These are phyloP conservation scores for Glossosoma conforme DNA, from an alignment of 1,140 invertebrate species.

Conservation along the genomic window DNA sequence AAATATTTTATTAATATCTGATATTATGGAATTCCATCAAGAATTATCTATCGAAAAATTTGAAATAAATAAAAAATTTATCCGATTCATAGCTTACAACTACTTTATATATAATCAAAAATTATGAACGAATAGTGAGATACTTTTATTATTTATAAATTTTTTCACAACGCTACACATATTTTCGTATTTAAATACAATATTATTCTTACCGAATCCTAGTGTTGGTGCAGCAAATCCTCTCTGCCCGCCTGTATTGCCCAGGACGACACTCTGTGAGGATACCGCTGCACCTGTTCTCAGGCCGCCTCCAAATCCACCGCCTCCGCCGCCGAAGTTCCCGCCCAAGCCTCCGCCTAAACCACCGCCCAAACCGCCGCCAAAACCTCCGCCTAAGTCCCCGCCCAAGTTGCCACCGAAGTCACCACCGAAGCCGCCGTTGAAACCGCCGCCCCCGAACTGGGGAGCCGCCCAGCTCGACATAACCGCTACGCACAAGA, in stretches of 20 bases:
- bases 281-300: conserved; percentile 11
- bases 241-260: neutral
- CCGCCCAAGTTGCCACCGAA: neutral
- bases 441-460: conserved; percentile 4
- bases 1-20: too few relatives aligned
- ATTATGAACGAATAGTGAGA: too few relatives aligned
- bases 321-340: conserved; percentile 1
- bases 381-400: neutral
- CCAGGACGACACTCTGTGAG: conserved; percentile 16
- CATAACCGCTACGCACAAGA: neutral
- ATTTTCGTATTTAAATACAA: too few relatives aligned
- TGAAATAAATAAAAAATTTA: too few relatives aligned
- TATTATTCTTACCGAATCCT: conserved; percentile 7
- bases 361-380: neutral
- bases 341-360: conserved; percentile 5
- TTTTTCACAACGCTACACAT: too few relatives aligned
- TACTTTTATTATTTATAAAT: too few relatives aligned
- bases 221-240: conserved; percentile 1
- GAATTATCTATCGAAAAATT: too few relatives aligned
- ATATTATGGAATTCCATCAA: too few relatives aligned
- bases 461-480: conserved; percentile 14
- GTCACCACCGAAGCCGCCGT: neutral
- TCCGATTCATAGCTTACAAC: too few relatives aligned
- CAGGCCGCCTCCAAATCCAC: neutral
- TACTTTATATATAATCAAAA: too few relatives aligned